Base-by-base conservation (phyloP, 2,797 vertebrate species). In the Potorous gilbertii region DNA sequence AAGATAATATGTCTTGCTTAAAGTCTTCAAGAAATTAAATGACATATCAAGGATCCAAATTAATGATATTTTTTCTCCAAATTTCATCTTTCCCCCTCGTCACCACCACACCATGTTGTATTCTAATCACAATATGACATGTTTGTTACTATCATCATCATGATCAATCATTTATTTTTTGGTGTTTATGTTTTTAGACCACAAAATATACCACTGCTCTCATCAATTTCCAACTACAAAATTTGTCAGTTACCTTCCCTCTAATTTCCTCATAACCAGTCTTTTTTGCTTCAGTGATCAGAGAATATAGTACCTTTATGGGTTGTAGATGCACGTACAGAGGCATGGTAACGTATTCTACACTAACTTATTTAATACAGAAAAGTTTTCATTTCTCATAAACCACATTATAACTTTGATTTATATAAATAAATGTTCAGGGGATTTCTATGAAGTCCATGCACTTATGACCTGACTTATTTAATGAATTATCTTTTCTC, bases 401-500 rank as follows among this genome's bases (percentile, higher is more conserved):
- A 14, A 14, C 34, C 13, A 5, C 13, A n/a, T 34, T 66, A n/a
- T 14, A 66, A 8, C 8, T 66, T n/a, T 34, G 13, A 3, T 0
- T n/a, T n/a, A 34, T 16, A 5, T 1, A 34, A 66, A n/a, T 2
- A 16, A 6, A 66, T 16, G 5, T 66, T n/a, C 34, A 16, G 62
- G 14, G 62, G 34, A 66, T 66, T 66, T 66, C 34, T 66, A 5
- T 66, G 4, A 66, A 66, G 13, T 34, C 13, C 34, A n/a, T n/a
- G 16, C 12, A 3, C 0, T 40, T 94, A 29, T 94, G 6, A 74
- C 0, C 55, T 50, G 16, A 29, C 27, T 10, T 91, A 74, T 59
- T 8, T 92, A 89, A 92, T 93, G 56, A 90, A 92, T 94, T 95
- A 96, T 93, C 3, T 93, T 34, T 40, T 12, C 62, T 27, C 54